These are phyloP conservation scores for Drosophila meridiana DNA, from an alignment of 2,888 invertebrate species.

Conservation along the genomic window DNA sequence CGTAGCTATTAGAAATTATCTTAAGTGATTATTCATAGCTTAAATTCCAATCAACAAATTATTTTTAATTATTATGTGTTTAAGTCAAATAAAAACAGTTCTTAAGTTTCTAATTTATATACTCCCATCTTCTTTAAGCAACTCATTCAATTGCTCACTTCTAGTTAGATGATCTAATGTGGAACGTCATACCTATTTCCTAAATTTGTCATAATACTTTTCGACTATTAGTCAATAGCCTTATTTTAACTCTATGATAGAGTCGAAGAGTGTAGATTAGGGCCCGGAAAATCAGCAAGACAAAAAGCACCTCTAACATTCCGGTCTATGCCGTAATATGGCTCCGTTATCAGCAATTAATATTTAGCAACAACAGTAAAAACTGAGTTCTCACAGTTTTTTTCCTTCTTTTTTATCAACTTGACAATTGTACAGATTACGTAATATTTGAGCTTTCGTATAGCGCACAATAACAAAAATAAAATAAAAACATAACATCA, in stretches of 20 bases:
- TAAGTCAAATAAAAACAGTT: neutral
- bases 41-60: neutral
- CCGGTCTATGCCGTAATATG: conserved; percentile 46
- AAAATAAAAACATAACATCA: neutral
- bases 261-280: conserved; percentile 36
- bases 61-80: neutral
- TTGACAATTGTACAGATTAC: conserved; percentile 32
- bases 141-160: neutral
- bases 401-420: conserved; percentile 39
- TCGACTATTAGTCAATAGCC: conserved; percentile 47
- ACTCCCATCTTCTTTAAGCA: neutral
- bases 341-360: conserved; percentile 50
- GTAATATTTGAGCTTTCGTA: conserved; percentile 30
- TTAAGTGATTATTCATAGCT: neutral
- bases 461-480: conserved; percentile 8
- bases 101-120: neutral
- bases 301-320: conserved; percentile 13
- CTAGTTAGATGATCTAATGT: conserved; percentile 20
- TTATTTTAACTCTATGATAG: conserved; percentile 47
- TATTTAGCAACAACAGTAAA: conserved; percentile 24
- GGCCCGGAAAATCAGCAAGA: conserved; percentile 14
- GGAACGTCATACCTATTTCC: conserved; percentile 31
- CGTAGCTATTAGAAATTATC: conserved; percentile 2
- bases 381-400: conserved; percentile 26
- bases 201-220: conserved; percentile 15